Conservation (phyloP, 2,113 vertebrate species). For the Catharus minimus region DNA sequence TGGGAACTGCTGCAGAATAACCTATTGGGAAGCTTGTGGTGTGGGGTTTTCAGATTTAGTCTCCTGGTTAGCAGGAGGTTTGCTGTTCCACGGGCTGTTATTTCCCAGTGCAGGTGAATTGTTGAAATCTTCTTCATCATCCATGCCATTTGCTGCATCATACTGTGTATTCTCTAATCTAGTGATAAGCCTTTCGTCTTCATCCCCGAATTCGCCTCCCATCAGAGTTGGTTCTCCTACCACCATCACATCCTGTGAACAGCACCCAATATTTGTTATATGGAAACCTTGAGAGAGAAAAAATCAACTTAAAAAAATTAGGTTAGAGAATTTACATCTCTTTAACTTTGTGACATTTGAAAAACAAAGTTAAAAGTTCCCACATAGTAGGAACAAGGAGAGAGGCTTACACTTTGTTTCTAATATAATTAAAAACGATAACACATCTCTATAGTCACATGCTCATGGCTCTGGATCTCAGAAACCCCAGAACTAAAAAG, state of each 20-base stretch:
- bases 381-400: conserved; percentile 38
- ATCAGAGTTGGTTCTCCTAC: conserved; percentile 98
- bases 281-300: conserved; percentile 78
- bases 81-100: conserved; percentile 94
- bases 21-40: conserved; percentile 93
- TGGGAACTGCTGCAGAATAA: background rate
- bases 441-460: conserved; percentile 44
- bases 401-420: conserved; percentile 42
- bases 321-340: conserved; percentile 62
- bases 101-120: conserved; percentile 93
- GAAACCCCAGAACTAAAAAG: conserved; percentile 64
- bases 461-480: conserved; percentile 62
- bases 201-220: conserved; percentile 98
- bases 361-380: conserved; percentile 47
- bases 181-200: conserved; percentile 99
- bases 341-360: conserved; percentile 58
- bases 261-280: conserved; percentile 84
- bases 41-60: conserved; percentile 94
- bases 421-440: conserved; percentile 32
- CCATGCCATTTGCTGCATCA: conserved; percentile 97
- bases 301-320: conserved; percentile 76
- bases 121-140: conserved; percentile 98
- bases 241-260: conserved; percentile 98
- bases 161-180: conserved; percentile 99
- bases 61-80: conserved; percentile 88